Evolutionary conservation across 2,113 vertebrate genomes (phyloP).

Genomic region (Pomatorhinus ruficollis): DNA sequence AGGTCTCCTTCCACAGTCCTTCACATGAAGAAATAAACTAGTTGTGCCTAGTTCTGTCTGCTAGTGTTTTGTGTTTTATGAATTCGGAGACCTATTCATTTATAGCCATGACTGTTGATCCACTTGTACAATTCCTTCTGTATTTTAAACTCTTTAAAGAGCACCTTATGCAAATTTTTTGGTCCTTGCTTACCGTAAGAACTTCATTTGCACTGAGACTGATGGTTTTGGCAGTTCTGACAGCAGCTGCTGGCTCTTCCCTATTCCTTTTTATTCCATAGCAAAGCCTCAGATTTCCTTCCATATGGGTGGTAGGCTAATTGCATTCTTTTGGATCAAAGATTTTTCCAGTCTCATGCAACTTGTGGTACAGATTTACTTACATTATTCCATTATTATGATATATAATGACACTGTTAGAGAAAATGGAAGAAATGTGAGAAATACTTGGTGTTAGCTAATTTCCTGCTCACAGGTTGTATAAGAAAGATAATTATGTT

Average conservation of each 20-base stretch:
- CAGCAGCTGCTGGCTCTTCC: neutral
- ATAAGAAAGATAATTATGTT: neutral
- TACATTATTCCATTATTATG: neutral
- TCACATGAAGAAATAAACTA: neutral
- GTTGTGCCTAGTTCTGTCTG: neutral
- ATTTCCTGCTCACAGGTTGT: neutral
- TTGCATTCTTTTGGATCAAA: neutral
- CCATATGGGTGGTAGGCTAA: neutral
- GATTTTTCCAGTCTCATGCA: neutral
- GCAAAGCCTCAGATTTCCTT: neutral
- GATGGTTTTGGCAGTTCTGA: neutral
- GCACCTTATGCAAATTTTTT: neutral
- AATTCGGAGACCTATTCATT: neutral
- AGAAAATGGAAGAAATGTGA: neutral
- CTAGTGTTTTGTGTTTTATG: neutral
- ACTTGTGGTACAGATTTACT: neutral
- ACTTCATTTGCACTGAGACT: neutral
- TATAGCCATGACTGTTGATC: neutral
- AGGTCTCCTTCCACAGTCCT: neutral
- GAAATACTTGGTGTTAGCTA: neutral
- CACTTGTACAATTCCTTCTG: neutral
- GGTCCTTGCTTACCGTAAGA: neutral
- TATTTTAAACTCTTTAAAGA: neutral
- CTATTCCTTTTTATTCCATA: neutral
- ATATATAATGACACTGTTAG: neutral